A percentile compares a stretch with the other conserved stretches of the same genome.
Evolutionary conservation across 2,113 vertebrate species (phyloP).

Genomic region (Notothenia coriiceps): DNA sequence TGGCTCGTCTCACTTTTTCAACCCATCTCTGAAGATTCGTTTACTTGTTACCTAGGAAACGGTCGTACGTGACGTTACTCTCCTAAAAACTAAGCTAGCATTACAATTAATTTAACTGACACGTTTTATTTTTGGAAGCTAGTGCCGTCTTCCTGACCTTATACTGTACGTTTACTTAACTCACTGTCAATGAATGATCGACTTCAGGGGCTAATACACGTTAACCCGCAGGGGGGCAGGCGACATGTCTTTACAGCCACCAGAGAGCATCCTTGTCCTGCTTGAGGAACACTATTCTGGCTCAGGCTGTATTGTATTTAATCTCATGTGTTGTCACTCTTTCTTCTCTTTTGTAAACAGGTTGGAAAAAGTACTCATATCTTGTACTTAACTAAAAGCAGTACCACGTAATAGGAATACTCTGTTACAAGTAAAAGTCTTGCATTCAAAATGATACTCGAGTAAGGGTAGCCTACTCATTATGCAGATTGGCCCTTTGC

Average conservation of each 20-base stretch:
- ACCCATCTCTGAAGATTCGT: background rate
- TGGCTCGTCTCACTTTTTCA: rapidly evolving
- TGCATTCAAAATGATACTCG: too few species aligned
- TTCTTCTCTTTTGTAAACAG: too few species aligned
- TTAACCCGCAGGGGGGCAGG: background rate
- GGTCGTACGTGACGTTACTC: background rate
- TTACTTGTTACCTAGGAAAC: slow-evolving; percentile 64
- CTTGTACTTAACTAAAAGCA: too few species aligned
- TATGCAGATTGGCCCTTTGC: too few species aligned
- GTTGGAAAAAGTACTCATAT: too few species aligned
- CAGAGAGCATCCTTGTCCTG: slow-evolving; percentile 24
- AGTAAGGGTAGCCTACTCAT: too few species aligned
- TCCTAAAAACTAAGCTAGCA: background rate
- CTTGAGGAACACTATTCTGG: background rate
- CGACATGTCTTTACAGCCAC: slow-evolving; percentile 17
- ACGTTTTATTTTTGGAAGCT: too few species aligned
- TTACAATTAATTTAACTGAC: background rate
- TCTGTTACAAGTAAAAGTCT: too few species aligned
- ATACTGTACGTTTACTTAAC: background rate
- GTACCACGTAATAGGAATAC: too few species aligned
- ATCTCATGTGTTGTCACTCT: too few species aligned
- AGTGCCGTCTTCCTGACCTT: background rate
- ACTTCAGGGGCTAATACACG: background rate
- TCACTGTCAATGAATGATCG: background rate
- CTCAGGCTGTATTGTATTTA: background rate